phyloP scores from a whole-genome alignment of 2,888 invertebrate genomes.

The Anoplius nigerrimus region DNA sequence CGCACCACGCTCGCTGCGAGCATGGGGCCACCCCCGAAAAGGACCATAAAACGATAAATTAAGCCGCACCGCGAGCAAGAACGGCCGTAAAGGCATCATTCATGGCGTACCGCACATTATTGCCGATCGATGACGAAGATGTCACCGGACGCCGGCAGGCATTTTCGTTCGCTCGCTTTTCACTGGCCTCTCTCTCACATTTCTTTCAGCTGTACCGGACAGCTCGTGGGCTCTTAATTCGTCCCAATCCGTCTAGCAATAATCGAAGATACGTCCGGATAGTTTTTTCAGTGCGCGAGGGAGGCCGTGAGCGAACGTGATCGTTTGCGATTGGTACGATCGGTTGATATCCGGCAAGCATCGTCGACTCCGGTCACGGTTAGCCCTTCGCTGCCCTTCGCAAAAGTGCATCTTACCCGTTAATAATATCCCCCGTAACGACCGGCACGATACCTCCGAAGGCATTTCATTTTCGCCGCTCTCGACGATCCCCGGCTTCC shows the following conservation, averaged over 20 bases:
- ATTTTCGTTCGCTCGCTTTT: too few species aligned
- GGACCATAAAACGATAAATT: constrained; percentile 71
- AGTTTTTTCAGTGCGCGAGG: too few species aligned
- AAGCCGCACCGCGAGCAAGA: constrained; percentile 52
- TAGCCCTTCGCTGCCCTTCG: neutral
- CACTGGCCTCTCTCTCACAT: too few species aligned
- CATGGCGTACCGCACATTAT: constrained; percentile 68
- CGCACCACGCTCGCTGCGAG: constrained; percentile 32
- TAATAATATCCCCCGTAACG: constrained; percentile 3
- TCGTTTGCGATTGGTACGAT: neutral
- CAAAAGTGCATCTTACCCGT: constrained; percentile 1
- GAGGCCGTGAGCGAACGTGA: neutral
- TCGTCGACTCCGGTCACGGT: too few species aligned
- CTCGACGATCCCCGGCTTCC: too few species aligned
- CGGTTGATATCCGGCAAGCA: neutral
- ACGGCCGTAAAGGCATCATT: constrained; percentile 69
- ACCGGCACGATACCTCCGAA: neutral
- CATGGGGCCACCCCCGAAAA: constrained; percentile 56
- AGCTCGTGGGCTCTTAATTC: constrained; percentile 24
- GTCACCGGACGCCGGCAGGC: constrained; percentile 33
- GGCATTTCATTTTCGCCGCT: constrained; percentile 1
- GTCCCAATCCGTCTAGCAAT: neutral
- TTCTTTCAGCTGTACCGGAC: too few species aligned
- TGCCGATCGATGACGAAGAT: constrained; percentile 59
- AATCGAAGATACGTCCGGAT: too few species aligned